These are phyloP conservation scores for Rhagologus leucostigma DNA, from an alignment of 2,113 vertebrate species.

Conservation along the genomic window DNA sequence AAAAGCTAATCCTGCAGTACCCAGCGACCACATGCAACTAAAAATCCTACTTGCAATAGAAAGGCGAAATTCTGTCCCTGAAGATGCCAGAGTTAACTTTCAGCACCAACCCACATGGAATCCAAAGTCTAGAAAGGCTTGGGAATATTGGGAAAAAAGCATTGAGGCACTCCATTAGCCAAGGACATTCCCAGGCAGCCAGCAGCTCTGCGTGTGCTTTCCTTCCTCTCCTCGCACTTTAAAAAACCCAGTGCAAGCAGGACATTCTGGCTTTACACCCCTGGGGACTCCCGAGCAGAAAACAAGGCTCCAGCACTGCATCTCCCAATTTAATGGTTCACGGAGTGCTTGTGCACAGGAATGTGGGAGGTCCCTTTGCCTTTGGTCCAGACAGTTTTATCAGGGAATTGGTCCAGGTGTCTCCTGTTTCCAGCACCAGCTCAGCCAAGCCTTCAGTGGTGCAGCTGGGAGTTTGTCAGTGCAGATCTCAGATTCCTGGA, in stretches of 20 bases:
- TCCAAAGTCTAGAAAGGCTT: neutral
- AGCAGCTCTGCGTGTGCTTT: neutral
- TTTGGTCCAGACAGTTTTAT: neutral
- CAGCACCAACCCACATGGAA: neutral
- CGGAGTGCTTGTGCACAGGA: neutral
- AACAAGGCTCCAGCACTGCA: neutral
- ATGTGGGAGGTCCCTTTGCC: neutral
- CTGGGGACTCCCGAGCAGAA: neutral
- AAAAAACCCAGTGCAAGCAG: neutral
- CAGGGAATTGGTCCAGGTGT: neutral
- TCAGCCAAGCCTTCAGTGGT: neutral
- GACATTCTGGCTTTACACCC: neutral
- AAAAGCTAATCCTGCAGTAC: neutral
- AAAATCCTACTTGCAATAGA: neutral
- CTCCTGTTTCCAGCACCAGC: neutral
- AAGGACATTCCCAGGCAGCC: neutral
- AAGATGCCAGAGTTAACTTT: neutral
- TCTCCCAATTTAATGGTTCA: neutral
- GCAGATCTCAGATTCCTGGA: neutral
- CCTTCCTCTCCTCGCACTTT: neutral
- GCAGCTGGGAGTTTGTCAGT: neutral
- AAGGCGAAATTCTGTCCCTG: neutral
- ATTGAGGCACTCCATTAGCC: neutral
- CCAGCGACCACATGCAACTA: accelerated
- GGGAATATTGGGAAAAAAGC: neutral